Evolutionary conservation across 2,797 vertebrate genomes (phyloP).

Genomic region (Enteromius argenteus): DNA sequence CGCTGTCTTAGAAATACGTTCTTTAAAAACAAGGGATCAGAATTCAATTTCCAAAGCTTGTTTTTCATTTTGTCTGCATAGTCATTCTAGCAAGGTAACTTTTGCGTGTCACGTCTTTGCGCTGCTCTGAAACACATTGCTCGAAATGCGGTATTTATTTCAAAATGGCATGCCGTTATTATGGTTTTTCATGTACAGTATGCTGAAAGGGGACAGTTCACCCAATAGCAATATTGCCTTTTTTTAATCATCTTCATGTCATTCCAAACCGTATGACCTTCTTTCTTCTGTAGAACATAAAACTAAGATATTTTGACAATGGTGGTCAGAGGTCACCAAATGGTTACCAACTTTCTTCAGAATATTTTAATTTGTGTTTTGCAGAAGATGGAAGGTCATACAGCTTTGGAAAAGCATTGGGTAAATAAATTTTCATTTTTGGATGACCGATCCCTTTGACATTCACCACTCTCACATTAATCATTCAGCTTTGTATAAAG

Average conservation of each 20-base stretch:
- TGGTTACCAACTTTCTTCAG: neutral
- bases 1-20: slow-evolving; percentile 61
- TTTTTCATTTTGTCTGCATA: slow-evolving; percentile 53
- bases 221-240: neutral
- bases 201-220: neutral
- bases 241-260: neutral
- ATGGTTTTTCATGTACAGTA: neutral
- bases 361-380: neutral
- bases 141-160: slow-evolving; percentile 23
- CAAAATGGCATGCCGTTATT: slow-evolving; percentile 11
- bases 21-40: slow-evolving; percentile 59
- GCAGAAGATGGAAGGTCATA: neutral
- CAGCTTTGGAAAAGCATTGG: neutral
- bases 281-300: neutral
- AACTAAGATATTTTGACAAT: neutral
- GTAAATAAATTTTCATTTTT: neutral
- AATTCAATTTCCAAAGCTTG: slow-evolving; percentile 64
- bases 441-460: neutral
- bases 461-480: neutral
- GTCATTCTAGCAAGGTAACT: slow-evolving; percentile 10
- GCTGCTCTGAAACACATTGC: slow-evolving; percentile 5
- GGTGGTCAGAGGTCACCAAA: neutral
- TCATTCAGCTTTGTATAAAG: neutral
- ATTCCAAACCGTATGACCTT: neutral
- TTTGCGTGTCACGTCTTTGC: slow-evolving; percentile 14